Conservation (phyloP, 2,113 vertebrate species). For the Labeo rohita region DNA sequence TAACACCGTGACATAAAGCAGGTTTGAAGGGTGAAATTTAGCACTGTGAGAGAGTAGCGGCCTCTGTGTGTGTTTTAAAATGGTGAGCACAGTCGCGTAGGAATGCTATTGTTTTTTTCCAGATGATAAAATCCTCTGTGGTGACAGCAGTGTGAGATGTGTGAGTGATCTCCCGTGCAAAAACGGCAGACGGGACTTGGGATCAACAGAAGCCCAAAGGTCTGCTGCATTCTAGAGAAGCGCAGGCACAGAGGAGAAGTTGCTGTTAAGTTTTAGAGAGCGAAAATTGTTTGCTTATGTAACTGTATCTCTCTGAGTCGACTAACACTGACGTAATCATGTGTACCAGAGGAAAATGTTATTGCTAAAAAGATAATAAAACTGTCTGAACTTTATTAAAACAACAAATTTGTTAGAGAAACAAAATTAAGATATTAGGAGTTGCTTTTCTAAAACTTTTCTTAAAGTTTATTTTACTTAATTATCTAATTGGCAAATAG, state of each 20-base stretch:
- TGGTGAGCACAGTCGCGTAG: slow-evolving; percentile 33
- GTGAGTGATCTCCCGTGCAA: slow-evolving; percentile 38
- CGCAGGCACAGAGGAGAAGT: background rate
- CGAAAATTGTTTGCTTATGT: background rate
- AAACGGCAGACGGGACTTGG: slow-evolving; percentile 33
- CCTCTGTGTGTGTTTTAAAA: slow-evolving; percentile 20
- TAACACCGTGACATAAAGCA: slow-evolving; percentile 42
- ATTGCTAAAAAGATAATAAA: background rate
- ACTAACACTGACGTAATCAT: background rate
- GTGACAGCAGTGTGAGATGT: slow-evolving; percentile 40
- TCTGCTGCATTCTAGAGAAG: background rate
- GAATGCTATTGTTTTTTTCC: slow-evolving; percentile 47
- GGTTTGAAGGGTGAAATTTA: slow-evolving; percentile 52
- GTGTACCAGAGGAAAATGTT: background rate
- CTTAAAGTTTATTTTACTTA: background rate
- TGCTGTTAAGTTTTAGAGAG: background rate
- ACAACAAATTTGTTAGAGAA: background rate
- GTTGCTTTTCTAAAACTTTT: background rate
- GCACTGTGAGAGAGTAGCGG: slow-evolving; percentile 42
- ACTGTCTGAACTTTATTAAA: background rate
- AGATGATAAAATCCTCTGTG: slow-evolving; percentile 47
- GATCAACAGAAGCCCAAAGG: slow-evolving; percentile 10
- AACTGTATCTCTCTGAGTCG: background rate
- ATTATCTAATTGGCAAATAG: background rate
- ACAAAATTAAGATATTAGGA: background rate